These are phyloP conservation scores for Isurus oxyrinchus DNA, from an alignment of 2,113 vertebrate species.

Conservation along the genomic window DNA sequence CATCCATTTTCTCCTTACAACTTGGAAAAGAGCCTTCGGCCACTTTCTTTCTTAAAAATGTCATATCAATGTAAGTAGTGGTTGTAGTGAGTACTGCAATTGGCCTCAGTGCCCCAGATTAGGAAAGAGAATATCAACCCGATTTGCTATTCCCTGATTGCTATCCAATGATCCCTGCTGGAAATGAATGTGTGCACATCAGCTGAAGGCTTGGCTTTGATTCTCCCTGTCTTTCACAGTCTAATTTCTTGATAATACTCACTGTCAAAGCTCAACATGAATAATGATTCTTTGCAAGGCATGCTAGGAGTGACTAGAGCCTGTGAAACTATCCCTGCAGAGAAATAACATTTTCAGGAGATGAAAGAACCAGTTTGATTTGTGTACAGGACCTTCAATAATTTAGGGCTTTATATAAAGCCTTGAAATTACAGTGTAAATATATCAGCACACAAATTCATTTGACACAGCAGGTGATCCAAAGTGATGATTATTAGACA, in stretches of 20 bases:
- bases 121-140: not conserved
- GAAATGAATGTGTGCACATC: not conserved
- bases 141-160: not conserved
- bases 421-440: not conserved
- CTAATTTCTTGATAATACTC: not conserved
- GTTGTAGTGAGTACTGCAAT: not conserved
- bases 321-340: not conserved
- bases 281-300: not conserved
- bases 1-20: not conserved
- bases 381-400: not conserved
- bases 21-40: not conserved
- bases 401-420: not conserved
- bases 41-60: not conserved
- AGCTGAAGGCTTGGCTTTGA: not conserved
- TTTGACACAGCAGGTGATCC: not conserved
- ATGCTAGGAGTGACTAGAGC: not conserved
- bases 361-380: not conserved
- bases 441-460: not conserved
- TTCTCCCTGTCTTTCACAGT: not conserved
- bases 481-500: not conserved
- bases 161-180: not conserved
- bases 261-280: not conserved
- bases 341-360: not conserved
- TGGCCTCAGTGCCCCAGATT: not conserved
- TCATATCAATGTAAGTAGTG: not conserved